Evolutionary conservation across 1,140 invertebrate species (phyloP).

Genomic region (Oncopodura yosiiana): DNA sequence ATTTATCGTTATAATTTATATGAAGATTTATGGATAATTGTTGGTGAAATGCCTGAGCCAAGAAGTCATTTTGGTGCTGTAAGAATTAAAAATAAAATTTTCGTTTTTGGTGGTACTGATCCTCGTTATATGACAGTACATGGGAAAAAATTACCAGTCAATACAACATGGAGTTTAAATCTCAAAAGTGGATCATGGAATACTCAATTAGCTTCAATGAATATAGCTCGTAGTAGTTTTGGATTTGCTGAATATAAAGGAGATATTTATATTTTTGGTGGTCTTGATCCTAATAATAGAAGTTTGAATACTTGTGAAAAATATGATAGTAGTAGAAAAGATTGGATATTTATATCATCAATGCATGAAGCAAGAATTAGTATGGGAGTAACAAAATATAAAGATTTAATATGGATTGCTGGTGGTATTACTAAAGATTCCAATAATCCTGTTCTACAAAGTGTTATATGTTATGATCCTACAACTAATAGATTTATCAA

Average conservation of each 20-base stretch:
- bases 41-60: not conserved
- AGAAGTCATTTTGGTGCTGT: constrained; percentile 5
- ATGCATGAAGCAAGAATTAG: not conserved
- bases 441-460: not conserved
- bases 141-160: not conserved
- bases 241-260: not conserved
- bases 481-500: not conserved
- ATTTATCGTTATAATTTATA: not conserved
- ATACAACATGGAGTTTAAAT: not conserved
- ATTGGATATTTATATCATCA: not conserved
- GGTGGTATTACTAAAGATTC: not conserved
- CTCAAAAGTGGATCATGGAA: not conserved
- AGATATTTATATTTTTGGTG: constrained; percentile 4
- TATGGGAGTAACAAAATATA: not conserved
- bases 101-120: constrained; percentile 3
- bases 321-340: not conserved
- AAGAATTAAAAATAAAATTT: not conserved
- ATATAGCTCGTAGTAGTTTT: not conserved
- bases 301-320: not conserved
- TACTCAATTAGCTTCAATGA: not conserved
- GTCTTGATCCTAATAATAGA: not conserved
- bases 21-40: not conserved
- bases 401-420: not conserved
- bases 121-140: not conserved
- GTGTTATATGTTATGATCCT: not conserved